Percentiles rank a stretch among this genome's conserved stretches.
phyloP scores from a whole-genome alignment of 2,797 vertebrate genomes.

The Molossus molossus region DNA sequence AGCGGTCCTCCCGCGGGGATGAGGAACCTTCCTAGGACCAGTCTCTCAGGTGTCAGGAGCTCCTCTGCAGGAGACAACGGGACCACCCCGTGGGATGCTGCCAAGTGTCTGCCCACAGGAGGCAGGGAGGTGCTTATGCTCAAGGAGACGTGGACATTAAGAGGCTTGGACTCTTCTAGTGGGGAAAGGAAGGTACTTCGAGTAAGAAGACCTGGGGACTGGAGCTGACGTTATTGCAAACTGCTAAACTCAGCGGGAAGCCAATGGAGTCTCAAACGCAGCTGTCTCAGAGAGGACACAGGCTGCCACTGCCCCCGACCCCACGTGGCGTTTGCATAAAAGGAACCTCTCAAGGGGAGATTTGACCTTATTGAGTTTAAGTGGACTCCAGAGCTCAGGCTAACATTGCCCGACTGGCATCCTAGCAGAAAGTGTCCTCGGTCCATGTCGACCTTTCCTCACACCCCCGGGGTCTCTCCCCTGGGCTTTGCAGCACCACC shows the following conservation, averaged over 20 bases:
- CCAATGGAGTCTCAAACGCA: background rate
- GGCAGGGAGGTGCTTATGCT: background rate
- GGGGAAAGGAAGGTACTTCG: background rate
- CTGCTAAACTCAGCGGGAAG: background rate
- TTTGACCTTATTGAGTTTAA: no score
- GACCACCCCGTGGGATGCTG: background rate
- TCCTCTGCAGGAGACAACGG: background rate
- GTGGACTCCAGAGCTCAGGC: background rate
- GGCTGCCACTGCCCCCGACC: fast-evolving
- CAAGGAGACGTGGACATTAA: background rate
- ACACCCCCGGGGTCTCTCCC: background rate
- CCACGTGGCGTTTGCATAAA: background rate
- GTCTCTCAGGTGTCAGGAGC: background rate
- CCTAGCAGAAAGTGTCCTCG: background rate
- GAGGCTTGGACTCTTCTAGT: background rate
- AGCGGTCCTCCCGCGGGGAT: no score
- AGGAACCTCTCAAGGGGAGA: background rate
- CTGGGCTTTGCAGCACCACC: background rate
- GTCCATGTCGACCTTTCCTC: background rate
- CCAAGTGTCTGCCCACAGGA: background rate
- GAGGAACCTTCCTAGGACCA: background rate
- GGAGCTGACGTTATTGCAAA: background rate
- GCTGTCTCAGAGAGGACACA: background rate
- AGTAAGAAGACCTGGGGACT: background rate
- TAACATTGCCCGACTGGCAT: background rate